phyloP scores from a whole-genome alignment of 2,113 vertebrate species.

The Heteronetta atricapilla region DNA sequence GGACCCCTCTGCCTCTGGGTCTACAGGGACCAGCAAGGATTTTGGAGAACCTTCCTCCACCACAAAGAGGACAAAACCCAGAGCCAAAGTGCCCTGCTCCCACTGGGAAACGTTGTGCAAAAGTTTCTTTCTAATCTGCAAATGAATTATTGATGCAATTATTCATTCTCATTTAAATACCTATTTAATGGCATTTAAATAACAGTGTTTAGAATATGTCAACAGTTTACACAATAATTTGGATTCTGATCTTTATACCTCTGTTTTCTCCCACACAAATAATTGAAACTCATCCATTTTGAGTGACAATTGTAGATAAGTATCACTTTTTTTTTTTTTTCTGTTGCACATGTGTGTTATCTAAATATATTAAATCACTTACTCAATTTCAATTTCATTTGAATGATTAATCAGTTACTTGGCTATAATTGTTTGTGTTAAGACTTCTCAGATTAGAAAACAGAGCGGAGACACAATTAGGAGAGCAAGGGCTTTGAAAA shows the following conservation, averaged over 20 bases:
- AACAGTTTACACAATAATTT: constrained; percentile 50
- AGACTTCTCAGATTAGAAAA: constrained; percentile 40
- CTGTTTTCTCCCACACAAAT: constrained; percentile 1
- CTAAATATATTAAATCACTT: constrained; percentile 29
- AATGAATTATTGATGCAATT: constrained; percentile 53
- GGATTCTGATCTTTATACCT: constrained; percentile 36
- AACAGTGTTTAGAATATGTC: neutral
- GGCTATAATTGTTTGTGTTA: constrained; percentile 41
- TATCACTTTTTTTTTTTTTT: neutral
- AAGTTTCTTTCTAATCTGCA: neutral
- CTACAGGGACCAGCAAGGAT: too few relatives aligned
- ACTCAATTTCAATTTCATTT: constrained; percentile 25
- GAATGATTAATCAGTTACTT: constrained; percentile 56
- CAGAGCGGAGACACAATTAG: constrained; percentile 15
- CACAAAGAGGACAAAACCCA: accelerated
- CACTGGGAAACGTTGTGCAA: accelerated
- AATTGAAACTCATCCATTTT: constrained; percentile 19
- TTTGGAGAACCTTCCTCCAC: neutral
- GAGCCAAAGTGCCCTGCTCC: neutral
- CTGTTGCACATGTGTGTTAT: neutral
- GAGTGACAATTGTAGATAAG: constrained; percentile 34
- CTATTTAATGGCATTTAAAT: constrained; percentile 44
- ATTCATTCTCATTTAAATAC: constrained; percentile 30
- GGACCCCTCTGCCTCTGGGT: neutral
- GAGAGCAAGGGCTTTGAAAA: neutral